Evolutionary conservation across 2,888 invertebrate genomes (phyloP), one percentile per base, ranked within the genome.

Genomic region (Hetaerina titia): DNA sequence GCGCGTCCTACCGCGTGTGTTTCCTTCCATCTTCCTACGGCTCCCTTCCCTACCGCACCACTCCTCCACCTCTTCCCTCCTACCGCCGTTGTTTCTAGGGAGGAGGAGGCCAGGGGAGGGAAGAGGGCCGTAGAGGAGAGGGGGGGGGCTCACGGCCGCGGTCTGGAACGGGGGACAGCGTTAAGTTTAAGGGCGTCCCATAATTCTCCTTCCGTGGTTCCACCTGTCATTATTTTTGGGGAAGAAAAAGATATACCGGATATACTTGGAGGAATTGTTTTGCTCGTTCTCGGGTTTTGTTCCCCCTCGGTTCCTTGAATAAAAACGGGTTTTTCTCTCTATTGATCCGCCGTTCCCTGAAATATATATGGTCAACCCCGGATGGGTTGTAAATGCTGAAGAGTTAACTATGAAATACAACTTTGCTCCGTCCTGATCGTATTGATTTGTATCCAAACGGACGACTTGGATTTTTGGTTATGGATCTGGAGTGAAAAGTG

Each of bases 191-290:
- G 13, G 81, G 8, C n/a, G 81, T 2, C 25, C 81, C 81, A 81
- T 81, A 81, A 81, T 15, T 81, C 81, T 81, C 31, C 81, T 31
- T 31, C 9, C 31, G 11, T 31, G 22, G 81, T 81, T 81, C 81
- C 81, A 81, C 81, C 81, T 81, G 81, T 81, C 81, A 81, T 81
- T 81, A 31, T 81, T 81, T 81, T 81, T n/a, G 9, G 81, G 31
- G 81, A 15, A 81, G 81, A 31, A 31, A 81, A 81, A 81, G 81
- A 31, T 81, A 81, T 81, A 31, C 81, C 69, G 69, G 69, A 69
- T 69, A 69, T 69, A 22, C n/a, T 81, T 31, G 81, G 31, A 81
- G 31, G 81, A 81, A 31, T 81, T 81, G 31, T 81, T 81, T 81
- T 81, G 81, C 31, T 81, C 81, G 31, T 81, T 81, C 31, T 81